Evolutionary conservation across 2,797 vertebrate species (phyloP).

Genomic region (Coracias cyanogaster): DNA sequence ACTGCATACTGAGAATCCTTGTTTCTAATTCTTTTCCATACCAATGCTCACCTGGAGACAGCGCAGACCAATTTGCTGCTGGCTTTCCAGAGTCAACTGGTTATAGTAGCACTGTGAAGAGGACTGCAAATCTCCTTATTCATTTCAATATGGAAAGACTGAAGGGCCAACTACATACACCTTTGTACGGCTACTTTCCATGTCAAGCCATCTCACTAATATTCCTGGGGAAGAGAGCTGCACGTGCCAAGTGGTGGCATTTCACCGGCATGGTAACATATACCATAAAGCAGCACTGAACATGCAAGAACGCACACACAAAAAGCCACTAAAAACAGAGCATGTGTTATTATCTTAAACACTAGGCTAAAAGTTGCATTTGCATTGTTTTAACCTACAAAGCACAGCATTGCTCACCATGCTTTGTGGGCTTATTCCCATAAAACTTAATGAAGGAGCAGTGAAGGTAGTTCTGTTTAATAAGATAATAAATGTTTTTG

Average conservation of each 20-base stretch:
- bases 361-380: neutral
- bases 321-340: neutral
- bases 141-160: constrained; percentile 43
- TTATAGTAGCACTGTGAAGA: neutral
- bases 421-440: neutral
- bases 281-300: neutral
- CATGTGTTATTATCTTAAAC: neutral
- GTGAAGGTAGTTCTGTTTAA: neutral
- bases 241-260: neutral
- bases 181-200: constrained; percentile 35
- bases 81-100: constrained; percentile 8
- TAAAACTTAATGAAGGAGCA: neutral
- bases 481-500: neutral
- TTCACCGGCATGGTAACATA: constrained; percentile 24
- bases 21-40: constrained; percentile 19
- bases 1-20: neutral
- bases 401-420: fast-evolving
- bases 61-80: neutral
- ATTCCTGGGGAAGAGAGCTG: neutral
- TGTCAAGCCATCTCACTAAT: constrained; percentile 43
- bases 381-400: neutral
- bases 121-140: constrained; percentile 4
- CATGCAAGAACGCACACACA: neutral
- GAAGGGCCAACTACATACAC: constrained; percentile 26
- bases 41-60: neutral